phyloP scores from a whole-genome alignment of 2,113 vertebrate species.

The Miniopterus natalensis region DNA sequence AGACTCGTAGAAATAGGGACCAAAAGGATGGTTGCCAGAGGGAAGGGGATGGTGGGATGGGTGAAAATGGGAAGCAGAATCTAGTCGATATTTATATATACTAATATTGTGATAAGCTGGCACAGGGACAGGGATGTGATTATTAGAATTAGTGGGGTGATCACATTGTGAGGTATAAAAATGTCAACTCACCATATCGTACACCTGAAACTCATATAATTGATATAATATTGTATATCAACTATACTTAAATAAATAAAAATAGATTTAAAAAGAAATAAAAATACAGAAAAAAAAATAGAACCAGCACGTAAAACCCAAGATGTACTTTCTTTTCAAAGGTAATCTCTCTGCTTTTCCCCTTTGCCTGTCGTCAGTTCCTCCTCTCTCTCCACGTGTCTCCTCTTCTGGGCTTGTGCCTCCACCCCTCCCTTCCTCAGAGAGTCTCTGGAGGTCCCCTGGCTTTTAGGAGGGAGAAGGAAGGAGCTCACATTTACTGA shows the following conservation, averaged over 20 bases:
- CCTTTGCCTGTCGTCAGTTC: no score
- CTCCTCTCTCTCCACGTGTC: not conserved
- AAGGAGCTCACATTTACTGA: not conserved
- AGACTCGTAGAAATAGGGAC: not conserved
- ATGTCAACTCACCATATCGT: not conserved
- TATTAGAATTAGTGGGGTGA: not conserved
- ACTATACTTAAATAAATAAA: not conserved
- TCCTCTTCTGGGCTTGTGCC: not conserved
- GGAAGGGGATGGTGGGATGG: no score
- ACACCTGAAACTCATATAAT: not conserved
- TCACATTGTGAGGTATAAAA: not conserved
- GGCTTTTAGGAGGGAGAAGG: slow-evolving; percentile 10
- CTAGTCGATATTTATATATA: not conserved
- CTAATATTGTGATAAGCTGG: not conserved
- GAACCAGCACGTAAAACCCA: not conserved
- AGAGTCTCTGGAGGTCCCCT: not conserved
- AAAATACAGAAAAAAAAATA: not conserved
- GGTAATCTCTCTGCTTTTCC: not conserved
- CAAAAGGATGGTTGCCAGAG: not conserved
- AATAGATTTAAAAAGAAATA: not conserved
- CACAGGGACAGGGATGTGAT: not conserved
- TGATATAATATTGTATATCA: not conserved
- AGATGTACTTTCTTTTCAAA: not conserved
- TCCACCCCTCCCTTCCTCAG: not conserved
- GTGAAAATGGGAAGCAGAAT: not conserved